Percentiles rank a stretch among this genome's conserved stretches.
Evolutionary conservation across 2,888 invertebrate species (phyloP).

Genomic region (Andricus curvator): DNA sequence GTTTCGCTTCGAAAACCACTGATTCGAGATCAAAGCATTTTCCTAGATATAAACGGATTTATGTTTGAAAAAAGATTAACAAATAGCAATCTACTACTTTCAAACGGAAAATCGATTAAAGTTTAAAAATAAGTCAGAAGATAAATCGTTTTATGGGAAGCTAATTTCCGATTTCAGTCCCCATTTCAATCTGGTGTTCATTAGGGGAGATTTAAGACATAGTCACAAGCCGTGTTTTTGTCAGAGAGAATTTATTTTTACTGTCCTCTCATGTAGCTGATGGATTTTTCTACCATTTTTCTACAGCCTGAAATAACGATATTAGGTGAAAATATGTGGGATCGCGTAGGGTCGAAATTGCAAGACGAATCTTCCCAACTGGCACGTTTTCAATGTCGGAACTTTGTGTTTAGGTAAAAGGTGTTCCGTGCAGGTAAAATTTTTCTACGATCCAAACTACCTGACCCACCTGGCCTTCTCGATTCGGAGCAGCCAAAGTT

Average conservation of each 20-base stretch:
- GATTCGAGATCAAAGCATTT: neutral
- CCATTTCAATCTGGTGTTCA: slow-evolving; percentile 19
- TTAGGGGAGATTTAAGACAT: slow-evolving; percentile 8
- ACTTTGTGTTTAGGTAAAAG: slow-evolving; percentile 45
- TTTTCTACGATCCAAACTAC: slow-evolving; percentile 60
- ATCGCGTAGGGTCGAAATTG: slow-evolving; percentile 7
- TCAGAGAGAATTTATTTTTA: slow-evolving; percentile 43
- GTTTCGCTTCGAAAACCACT: neutral
- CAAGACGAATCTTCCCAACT: slow-evolving; percentile 9
- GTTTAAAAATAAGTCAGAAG: neutral
- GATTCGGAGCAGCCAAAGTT: slow-evolving; percentile 23
- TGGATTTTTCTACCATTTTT: neutral
- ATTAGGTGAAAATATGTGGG: slow-evolving; percentile 11
- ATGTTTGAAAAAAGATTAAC: neutral
- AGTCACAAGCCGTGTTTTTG: slow-evolving; percentile 45
- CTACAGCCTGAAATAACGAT: slow-evolving; percentile 42
- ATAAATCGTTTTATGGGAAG: slow-evolving; percentile 29
- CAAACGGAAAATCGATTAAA: neutral
- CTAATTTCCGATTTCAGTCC: slow-evolving; percentile 11
- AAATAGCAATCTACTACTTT: neutral
- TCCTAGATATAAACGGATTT: neutral
- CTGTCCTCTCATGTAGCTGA: neutral
- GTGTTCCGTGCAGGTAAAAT: slow-evolving; percentile 43
- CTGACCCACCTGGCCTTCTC: slow-evolving; percentile 72
- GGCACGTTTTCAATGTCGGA: slow-evolving; percentile 4